Conservation (phyloP, 92 coral and sea anemone species). For the Porites lobata region DNA sequence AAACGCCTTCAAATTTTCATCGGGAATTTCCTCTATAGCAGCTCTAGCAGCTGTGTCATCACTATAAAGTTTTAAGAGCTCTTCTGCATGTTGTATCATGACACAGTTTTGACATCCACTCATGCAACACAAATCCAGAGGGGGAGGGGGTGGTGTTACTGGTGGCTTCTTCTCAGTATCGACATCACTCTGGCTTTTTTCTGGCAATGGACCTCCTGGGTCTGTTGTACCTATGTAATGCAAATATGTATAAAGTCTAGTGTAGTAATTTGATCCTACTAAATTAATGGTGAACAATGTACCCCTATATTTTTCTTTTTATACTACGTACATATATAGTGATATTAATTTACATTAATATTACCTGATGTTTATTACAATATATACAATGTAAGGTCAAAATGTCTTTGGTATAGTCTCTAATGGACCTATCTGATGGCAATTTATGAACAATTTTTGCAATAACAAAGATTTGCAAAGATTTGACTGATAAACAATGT, state of each 20-base stretch:
- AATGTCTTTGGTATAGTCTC: too few species aligned
- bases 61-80: conserved; percentile 72
- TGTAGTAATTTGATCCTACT: not conserved
- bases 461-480: too few species aligned
- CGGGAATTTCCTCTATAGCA: conserved; percentile 89
- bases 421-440: too few species aligned
- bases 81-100: conserved; percentile 92
- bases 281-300: too few species aligned
- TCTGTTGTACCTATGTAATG: not conserved
- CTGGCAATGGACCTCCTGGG: not conserved
- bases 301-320: too few species aligned
- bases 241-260: not conserved
- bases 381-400: too few species aligned
- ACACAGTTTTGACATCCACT: conserved; percentile 99
- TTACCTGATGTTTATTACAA: too few species aligned
- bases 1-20: conserved; percentile 88
- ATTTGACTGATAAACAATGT: too few species aligned
- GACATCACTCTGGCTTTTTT: not conserved
- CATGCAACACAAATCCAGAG: conserved; percentile 94
- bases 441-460: too few species aligned
- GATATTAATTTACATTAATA: too few species aligned
- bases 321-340: too few species aligned
- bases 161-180: not conserved
- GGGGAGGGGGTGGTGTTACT: conserved; percentile 72
- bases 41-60: conserved; percentile 75